Percentiles rank a stretch among this genome's conserved stretches.
phyloP scores from a whole-genome alignment of 2,888 invertebrate species.

The Dynastes tityus region DNA sequence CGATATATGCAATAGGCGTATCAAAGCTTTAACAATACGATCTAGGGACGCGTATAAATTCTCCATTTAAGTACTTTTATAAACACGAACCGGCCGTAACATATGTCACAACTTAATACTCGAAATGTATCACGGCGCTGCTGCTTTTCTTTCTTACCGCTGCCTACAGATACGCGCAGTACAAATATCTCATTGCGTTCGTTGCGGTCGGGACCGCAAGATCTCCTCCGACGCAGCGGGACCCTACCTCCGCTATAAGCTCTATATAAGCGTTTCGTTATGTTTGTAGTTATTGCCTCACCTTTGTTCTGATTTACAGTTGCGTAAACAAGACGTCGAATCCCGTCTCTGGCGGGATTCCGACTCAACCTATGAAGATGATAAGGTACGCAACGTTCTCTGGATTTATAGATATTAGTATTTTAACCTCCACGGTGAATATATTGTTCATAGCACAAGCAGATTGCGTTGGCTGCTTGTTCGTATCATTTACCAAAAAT shows the following conservation, averaged over 20 bases:
- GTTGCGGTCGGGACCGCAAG: too few relatives aligned
- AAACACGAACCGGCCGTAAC: constrained; percentile 54
- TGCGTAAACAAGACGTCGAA: constrained; percentile 56
- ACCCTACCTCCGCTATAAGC: too few relatives aligned
- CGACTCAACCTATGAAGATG: too few relatives aligned
- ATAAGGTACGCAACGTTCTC: too few relatives aligned
- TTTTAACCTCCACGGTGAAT: too few relatives aligned
- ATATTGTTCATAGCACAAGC: too few relatives aligned
- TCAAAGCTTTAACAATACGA: neutral
- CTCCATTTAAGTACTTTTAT: constrained; percentile 49
- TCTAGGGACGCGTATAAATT: constrained; percentile 34
- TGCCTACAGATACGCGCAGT: constrained; percentile 52
- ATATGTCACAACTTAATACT: constrained; percentile 58
- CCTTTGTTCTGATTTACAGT: constrained; percentile 60
- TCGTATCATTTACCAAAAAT: too few relatives aligned
- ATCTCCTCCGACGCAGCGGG: too few relatives aligned
- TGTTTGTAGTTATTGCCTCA: constrained; percentile 57
- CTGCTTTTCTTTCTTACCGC: constrained; percentile 3
- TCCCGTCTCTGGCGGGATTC: too few relatives aligned
- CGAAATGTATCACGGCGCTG: constrained; percentile 44
- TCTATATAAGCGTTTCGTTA: too few relatives aligned
- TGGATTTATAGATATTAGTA: too few relatives aligned
- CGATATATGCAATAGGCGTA: neutral
- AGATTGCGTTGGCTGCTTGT: too few relatives aligned
- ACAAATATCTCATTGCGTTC: constrained; percentile 9